Conservation (phyloP, 2,113 vertebrate genomes). For the Solenodon paradoxus region DNA sequence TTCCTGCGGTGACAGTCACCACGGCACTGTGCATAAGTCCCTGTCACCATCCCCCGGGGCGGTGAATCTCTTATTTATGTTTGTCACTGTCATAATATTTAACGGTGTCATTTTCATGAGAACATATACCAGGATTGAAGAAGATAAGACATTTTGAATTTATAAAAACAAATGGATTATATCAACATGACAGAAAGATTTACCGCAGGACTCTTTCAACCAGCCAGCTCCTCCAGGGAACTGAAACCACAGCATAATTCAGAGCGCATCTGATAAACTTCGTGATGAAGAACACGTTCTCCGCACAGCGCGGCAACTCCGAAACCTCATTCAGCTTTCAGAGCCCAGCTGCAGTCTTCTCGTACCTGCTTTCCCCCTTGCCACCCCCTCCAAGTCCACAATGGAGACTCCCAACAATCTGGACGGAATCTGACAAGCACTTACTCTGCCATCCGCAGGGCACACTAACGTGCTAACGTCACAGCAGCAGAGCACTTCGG, state of each 20-base stretch:
- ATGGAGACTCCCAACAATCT: accelerated
- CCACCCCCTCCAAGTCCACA: not conserved
- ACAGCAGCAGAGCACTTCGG: not conserved
- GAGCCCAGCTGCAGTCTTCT: no score
- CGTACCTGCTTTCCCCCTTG: not conserved
- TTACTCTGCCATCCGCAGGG: accelerated
- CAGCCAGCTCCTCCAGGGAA: not conserved
- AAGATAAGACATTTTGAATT: not conserved
- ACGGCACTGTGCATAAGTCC: not conserved
- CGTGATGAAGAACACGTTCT: not conserved
- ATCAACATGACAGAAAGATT: not conserved
- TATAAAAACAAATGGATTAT: constrained; percentile 36
- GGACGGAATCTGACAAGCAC: not conserved
- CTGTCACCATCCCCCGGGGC: not conserved
- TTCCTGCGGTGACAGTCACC: not conserved
- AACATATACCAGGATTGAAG: not conserved
- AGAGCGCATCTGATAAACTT: not conserved
- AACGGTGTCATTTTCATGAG: constrained; percentile 31
- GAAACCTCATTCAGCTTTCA: not conserved
- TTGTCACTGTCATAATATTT: not conserved
- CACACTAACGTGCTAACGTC: accelerated
- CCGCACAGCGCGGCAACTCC: not conserved
- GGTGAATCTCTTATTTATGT: not conserved
- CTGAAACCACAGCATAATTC: not conserved
- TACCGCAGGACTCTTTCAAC: not conserved